Conservation (phyloP, 2,797 vertebrate species). For the Muraenolepis orangiensis region DNA sequence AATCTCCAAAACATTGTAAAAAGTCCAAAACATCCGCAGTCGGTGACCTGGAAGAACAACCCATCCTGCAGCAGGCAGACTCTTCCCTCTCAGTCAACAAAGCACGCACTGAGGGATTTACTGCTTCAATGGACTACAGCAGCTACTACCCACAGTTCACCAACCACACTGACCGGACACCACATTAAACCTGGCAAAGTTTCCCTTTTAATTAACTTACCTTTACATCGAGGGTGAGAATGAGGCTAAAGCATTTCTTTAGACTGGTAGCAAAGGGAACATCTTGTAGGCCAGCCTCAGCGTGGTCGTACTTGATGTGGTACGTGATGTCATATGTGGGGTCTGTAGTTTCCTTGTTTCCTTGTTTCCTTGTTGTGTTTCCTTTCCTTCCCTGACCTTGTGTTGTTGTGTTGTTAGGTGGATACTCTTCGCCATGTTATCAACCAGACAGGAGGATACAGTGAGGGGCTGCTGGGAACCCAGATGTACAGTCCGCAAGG, state of each 20-base stretch:
- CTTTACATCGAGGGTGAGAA: conserved; percentile 14
- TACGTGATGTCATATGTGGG: too few species aligned
- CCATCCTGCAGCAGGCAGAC: too few species aligned
- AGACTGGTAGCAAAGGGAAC: not conserved
- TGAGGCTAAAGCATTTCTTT: conserved; percentile 5
- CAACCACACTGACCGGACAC: too few species aligned
- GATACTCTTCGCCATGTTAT: conserved; percentile 99
- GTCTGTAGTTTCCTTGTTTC: conserved; percentile 30
- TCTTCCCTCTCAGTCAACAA: too few species aligned
- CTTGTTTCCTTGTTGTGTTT: conserved; percentile 34
- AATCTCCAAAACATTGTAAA: too few species aligned
- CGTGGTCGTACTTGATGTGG: not conserved
- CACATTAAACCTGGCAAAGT: too few species aligned
- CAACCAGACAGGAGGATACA: conserved; percentile 99
- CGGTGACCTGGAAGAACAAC: too few species aligned
- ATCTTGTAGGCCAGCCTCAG: conserved; percentile 29
- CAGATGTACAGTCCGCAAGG: conserved; percentile 99
- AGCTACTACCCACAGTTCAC: too few species aligned
- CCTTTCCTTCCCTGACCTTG: conserved; percentile 62
- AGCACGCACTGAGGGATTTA: too few species aligned
- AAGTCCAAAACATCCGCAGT: too few species aligned
- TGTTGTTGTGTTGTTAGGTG: conserved; percentile 84
- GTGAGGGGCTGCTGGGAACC: conserved; percentile 96
- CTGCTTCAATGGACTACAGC: too few species aligned
- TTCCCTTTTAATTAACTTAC: conserved; percentile 3